These are phyloP conservation scores for Amazonetta brasiliensis DNA, from an alignment of 2,797 vertebrate genomes.

Conservation along the genomic window DNA sequence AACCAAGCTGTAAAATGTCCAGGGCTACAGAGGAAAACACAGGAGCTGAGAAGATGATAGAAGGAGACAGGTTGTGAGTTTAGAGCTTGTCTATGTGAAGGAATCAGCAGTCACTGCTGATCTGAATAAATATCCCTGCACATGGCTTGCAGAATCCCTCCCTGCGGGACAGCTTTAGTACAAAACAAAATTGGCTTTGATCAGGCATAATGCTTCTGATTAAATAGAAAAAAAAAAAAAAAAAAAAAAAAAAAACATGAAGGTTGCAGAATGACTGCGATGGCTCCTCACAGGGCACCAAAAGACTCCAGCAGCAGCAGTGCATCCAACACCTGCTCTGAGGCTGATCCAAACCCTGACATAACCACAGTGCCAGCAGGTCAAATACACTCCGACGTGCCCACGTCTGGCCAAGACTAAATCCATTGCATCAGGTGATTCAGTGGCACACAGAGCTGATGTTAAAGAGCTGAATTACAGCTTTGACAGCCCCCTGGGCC, in stretches of 20 bases:
- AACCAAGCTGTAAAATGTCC: not conserved
- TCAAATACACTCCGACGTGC: rapidly evolving
- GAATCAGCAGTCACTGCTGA: not conserved
- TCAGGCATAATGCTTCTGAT: not conserved
- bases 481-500: not conserved
- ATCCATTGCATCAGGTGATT: not conserved
- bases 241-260: no score
- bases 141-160: not conserved
- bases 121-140: not conserved
- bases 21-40: not conserved
- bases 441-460: rapidly evolving
- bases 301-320: not conserved
- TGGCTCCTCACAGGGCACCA: not conserved
- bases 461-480: not conserved
- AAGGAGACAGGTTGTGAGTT: not conserved
- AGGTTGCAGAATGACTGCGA: not conserved
- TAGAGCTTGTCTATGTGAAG: not conserved
- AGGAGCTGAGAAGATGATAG: not conserved
- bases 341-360: rapidly evolving
- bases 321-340: not conserved
- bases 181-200: not conserved
- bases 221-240: not conserved
- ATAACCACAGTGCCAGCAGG: rapidly evolving
- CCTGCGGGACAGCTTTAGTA: not conserved
- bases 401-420: not conserved